Percentiles rank a stretch among this genome's conserved stretches.
Evolutionary conservation across 1,140 invertebrate species (phyloP).

Genomic region (Caenorhabditis brenneri): DNA sequence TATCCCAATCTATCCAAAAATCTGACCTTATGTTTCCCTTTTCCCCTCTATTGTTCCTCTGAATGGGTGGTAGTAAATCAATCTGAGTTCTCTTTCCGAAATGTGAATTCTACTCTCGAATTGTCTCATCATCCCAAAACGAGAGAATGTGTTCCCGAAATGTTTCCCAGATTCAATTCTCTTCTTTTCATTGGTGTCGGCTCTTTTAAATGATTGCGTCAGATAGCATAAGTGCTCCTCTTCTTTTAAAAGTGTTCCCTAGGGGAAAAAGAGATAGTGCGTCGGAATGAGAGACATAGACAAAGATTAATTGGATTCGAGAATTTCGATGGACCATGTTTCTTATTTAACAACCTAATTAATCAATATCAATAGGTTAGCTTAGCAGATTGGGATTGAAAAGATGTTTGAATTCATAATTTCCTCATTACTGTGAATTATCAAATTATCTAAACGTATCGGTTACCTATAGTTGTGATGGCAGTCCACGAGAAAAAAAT

Average conservation of each 20-base stretch:
- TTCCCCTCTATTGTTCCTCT: not conserved
- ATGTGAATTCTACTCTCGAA: not conserved
- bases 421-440: no score
- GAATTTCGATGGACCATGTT: not conserved
- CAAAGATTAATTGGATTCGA: slow-evolving; percentile 30
- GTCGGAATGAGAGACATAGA: slow-evolving; percentile 1
- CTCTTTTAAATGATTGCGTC: not conserved
- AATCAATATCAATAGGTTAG: slow-evolving; percentile 1
- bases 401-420: not conserved
- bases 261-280: not conserved
- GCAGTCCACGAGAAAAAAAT: slow-evolving; percentile 71
- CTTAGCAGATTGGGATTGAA: slow-evolving; percentile 3
- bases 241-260: slow-evolving; percentile 13
- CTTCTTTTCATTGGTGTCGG: not conserved
- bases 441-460: no score
- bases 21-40: slow-evolving; percentile 21
- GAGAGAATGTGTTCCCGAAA: not conserved
- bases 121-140: slow-evolving; percentile 15
- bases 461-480: slow-evolving; percentile 67
- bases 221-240: slow-evolving; percentile 31
- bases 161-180: slow-evolving; percentile 25
- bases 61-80: slow-evolving; percentile 13
- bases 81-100: not conserved
- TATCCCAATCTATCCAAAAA: not conserved
- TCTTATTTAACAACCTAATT: not conserved